Evolutionary conservation across 2,888 invertebrate genomes (phyloP), one percentile per base, ranked within the genome.

Genomic region (Protodeltote pygarga): DNA sequence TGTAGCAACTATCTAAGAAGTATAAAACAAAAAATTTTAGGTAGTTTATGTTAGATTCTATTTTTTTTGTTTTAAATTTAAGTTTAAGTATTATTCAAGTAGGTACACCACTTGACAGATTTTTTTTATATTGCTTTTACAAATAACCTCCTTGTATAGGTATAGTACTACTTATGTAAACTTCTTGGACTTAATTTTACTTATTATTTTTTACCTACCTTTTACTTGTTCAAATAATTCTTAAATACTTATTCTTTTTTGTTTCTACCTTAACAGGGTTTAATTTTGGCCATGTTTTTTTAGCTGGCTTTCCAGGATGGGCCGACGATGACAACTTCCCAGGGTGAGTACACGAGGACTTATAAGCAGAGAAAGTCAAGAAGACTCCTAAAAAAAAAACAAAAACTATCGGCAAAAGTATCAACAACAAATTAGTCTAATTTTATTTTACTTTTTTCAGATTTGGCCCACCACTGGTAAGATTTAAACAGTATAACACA

Each of bases 391-490:
- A 11, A 10, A 21, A 21, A 17, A 8, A 8, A 5, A 10, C 5
- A 13, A 25, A 2, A 10, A 17, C 10, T 5, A 9, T 28, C 3
- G 28, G 23, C 6, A 3, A 4, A 5, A 28, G 10, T 19, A 32
- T 9, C 5, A n/a, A 10, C 5, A 15, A 23, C 9, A 14, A 9
- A n/a, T 21, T 3, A 27, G 3, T 0, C 19, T 57, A 52, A 48
- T 37, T 34, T 16, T 3, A 4, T 25, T 39, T 25, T 48, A 47
- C 51, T 67, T 55, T 46, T 82, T 81, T 10, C 83, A 82, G 82
- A 48, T 73, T 61, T 28, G 28, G 29, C 6, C 14, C 35, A 6
- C 50, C 47, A 2, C 25, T 51, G 77, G 83, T 83, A 75, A 78
- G 74, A 19, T 15, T 10, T 29, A 11, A 16, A 45, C 6, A n/a